Conservation (phyloP, 2,113 vertebrate genomes). For the Crotalus tigris region DNA sequence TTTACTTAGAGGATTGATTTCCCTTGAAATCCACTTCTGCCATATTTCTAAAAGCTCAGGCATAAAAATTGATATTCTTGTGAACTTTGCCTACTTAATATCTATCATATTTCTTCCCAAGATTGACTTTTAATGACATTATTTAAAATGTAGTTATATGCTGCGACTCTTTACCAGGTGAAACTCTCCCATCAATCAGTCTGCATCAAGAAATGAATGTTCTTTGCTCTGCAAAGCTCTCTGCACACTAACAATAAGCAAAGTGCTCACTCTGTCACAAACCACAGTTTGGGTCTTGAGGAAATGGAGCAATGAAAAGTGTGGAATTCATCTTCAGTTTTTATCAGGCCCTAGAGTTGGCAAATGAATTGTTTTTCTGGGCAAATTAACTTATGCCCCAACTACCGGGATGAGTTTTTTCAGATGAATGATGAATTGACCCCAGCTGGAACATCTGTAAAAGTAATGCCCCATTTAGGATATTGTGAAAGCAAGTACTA, state of each 20-base stretch:
- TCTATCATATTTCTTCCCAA: constrained; percentile 56
- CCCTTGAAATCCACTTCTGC: constrained; percentile 58
- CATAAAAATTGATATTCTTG: constrained; percentile 62
- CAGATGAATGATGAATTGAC: not conserved
- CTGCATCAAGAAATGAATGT: constrained; percentile 46
- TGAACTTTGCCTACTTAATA: constrained; percentile 63
- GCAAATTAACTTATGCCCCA: not conserved
- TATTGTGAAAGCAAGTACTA: not conserved
- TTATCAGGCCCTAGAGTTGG: not conserved
- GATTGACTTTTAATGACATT: constrained; percentile 66
- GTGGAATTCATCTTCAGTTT: not conserved
- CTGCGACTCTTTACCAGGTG: constrained; percentile 60
- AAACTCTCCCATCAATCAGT: constrained; percentile 62
- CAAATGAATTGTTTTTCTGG: not conserved
- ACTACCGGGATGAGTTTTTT: not conserved
- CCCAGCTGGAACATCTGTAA: not conserved
- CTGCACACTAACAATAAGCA: not conserved
- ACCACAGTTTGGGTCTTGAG: not conserved
- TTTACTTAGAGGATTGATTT: constrained; percentile 47
- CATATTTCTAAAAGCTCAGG: constrained; percentile 61
- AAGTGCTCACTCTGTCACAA: not conserved
- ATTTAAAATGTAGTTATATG: constrained; percentile 67
- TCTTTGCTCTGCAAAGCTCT: not conserved
- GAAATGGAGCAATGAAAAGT: not conserved
- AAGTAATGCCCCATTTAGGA: not conserved